Percentiles rank a stretch among this genome's conserved stretches.
These are phyloP conservation scores for Thinocorus orbignyianus DNA, from an alignment of 2,113 vertebrate species.

Conservation along the genomic window DNA sequence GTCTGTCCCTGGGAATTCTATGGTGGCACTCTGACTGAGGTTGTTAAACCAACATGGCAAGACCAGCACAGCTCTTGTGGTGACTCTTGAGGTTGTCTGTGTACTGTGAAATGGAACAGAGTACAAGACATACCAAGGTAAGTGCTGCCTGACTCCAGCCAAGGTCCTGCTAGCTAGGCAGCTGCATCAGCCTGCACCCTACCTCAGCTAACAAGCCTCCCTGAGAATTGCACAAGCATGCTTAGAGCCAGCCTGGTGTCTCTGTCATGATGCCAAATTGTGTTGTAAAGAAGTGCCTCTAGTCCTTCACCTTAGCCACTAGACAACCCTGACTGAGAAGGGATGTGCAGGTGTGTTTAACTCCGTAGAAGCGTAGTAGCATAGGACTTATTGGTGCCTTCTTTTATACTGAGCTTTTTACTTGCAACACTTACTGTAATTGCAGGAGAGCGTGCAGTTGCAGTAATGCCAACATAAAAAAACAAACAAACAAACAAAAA, in stretches of 20 bases:
- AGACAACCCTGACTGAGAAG: neutral
- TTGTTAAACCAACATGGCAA: neutral
- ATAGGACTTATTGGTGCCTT: neutral
- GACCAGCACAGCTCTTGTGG: accelerated
- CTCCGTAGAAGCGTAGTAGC: neutral
- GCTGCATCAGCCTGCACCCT: accelerated
- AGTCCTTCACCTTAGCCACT: neutral
- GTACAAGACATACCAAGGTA: accelerated
- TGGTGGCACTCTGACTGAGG: accelerated
- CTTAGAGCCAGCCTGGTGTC: neutral
- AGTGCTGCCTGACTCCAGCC: neutral
- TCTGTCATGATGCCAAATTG: neutral
- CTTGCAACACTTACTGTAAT: neutral
- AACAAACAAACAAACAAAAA: neutral
- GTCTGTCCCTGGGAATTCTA: neutral
- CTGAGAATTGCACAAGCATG: neutral
- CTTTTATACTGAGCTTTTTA: neutral
- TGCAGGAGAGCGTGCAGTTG: neutral
- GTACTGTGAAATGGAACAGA: neutral
- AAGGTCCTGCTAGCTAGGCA: accelerated
- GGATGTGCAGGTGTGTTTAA: neutral
- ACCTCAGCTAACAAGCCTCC: neutral
- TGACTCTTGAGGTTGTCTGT: too few species aligned
- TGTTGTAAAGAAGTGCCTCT: neutral
- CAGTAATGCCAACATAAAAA: neutral